Conservation (phyloP, 2,113 vertebrate species). For the Eubucco bourcierii region DNA sequence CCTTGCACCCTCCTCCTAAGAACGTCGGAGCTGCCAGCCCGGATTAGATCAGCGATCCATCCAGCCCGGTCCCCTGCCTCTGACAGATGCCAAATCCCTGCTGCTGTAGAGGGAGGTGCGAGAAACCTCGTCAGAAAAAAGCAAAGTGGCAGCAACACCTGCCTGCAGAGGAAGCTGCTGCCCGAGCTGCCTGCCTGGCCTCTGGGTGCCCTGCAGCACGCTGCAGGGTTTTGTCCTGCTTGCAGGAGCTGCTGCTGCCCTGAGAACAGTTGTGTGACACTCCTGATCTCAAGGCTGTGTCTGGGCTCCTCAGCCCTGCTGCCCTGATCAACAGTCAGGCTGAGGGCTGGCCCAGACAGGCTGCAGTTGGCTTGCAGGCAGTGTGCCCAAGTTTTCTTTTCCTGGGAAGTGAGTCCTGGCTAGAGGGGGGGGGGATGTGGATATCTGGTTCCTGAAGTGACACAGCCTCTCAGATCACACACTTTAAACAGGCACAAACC, state of each 20-base stretch:
- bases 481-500: neutral
- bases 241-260: conserved; percentile 23
- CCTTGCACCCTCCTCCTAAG: neutral
- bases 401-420: neutral
- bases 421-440: neutral
- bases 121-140: conserved; percentile 26
- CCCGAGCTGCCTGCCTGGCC: conserved; percentile 11
- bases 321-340: conserved; percentile 31
- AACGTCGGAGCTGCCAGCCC: conserved; percentile 61
- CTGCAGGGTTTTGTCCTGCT: neutral
- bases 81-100: conserved; percentile 64
- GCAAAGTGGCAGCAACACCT: conserved; percentile 26
- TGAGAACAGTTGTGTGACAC: conserved; percentile 10
- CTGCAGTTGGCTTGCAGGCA: neutral
- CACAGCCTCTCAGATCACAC: neutral
- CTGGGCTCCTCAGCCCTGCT: neutral
- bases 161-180: conserved; percentile 7
- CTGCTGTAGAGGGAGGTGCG: conserved; percentile 45
- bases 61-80: conserved; percentile 29
- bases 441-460: neutral
- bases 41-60: conserved; percentile 67
- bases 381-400: neutral
- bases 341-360: conserved; percentile 31
- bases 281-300: conserved; percentile 15
- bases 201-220: conserved; percentile 30